Base-by-base conservation (phyloP, 2,797 vertebrate species). In the Paratrypauchen microcephalus region DNA sequence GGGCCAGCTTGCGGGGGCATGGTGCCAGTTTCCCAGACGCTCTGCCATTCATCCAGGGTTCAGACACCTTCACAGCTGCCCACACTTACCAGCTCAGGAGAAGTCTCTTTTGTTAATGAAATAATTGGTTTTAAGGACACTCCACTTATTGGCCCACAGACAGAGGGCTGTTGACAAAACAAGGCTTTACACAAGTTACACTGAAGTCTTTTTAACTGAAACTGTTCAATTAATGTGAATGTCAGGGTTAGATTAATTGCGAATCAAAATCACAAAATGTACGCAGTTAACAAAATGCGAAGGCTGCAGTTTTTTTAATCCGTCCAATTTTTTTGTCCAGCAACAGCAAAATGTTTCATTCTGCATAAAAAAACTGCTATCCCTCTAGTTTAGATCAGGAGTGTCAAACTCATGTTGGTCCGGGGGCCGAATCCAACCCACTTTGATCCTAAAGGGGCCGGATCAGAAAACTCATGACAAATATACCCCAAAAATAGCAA, bases 21-120 rank as follows among this genome's bases (percentile, higher is more conserved):
- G 0, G 54, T 56, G 75, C 78, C 75, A 79, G 69, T 66, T 84
- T 79, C 80, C 68, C 72, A 73, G 80, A 75, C 65, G 55, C 68
- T 77, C 74, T 70, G 32, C 70, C 65, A 58, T 82, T 73, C 48
- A 56, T 72, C 70, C 71, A 60, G 64, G 23, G 69, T 69, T 71
- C 66, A 65, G 47, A 3, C 68, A 54, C 54, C 62, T 30, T 26
- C 57, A 7, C 47, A 62, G 36, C 52, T 61, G 69, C 68, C 66
- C 77, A 81, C 78, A 69, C 75, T 62, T 59, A 24, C 70, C 72
- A 58, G 41, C 16, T 21, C 66, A 16, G 41, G 41, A 45, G 15
- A 73, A 63, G 63, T 62, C 60, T 16, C 61, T 45, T 63, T 63
- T 63, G 36, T 45, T 63, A 23, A 63, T 45, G n/a, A 24, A 47